These are phyloP conservation scores for Epinotia brunnichana DNA, from an alignment of 2,888 invertebrate genomes.

Conservation along the genomic window DNA sequence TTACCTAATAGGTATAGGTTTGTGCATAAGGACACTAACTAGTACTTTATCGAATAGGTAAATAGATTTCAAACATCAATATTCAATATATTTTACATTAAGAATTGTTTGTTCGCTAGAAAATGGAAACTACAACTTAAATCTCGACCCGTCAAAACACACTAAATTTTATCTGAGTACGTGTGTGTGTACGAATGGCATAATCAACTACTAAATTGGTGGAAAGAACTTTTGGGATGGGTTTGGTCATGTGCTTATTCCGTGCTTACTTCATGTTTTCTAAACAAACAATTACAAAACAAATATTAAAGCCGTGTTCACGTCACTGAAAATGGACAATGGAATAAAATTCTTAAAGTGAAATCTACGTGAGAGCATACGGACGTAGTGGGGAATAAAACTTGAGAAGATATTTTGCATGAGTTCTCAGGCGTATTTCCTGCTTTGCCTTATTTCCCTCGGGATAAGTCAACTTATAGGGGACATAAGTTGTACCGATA, in stretches of 20 bases:
- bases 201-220: background rate
- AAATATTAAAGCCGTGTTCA: slow-evolving; percentile 6
- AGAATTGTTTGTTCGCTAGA: background rate
- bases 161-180: background rate
- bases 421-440: slow-evolving; percentile 73
- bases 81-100: too few species aligned
- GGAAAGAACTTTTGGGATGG: background rate
- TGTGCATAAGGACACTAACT: too few species aligned
- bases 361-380: slow-evolving; percentile 40
- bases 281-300: background rate
- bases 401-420: slow-evolving; percentile 73
- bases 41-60: too few species aligned
- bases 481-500: slow-evolving; percentile 76
- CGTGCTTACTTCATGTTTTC: background rate
- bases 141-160: background rate
- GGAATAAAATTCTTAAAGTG: slow-evolving; percentile 43
- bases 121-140: background rate
- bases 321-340: slow-evolving; percentile 32
- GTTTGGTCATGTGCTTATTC: background rate
- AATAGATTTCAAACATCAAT: too few species aligned
- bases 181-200: background rate
- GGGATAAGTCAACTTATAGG: slow-evolving; percentile 78
- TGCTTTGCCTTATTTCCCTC: slow-evolving; percentile 79
- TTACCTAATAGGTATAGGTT: too few species aligned
- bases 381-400: slow-evolving; percentile 53